Conservation (phyloP, 2,113 vertebrate species). For the Dicaeum eximium region DNA sequence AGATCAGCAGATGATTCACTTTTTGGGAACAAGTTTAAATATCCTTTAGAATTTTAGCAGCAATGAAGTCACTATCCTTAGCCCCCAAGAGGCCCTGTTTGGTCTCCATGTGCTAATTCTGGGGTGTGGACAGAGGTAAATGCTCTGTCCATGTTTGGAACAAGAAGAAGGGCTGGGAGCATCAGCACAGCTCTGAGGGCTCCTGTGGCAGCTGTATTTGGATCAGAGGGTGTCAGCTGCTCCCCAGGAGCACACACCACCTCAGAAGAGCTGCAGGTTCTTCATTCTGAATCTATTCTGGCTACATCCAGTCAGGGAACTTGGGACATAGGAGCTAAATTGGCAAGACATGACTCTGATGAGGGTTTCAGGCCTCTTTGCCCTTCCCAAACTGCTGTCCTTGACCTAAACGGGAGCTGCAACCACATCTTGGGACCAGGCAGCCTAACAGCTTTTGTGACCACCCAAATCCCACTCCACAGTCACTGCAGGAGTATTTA, state of each 20-base stretch:
- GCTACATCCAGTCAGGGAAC: not conserved
- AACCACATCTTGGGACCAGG: not conserved
- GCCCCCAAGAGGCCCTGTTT: not conserved
- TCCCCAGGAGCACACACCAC: not conserved
- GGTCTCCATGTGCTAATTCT: not conserved
- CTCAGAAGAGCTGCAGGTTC: not conserved
- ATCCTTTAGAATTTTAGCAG: not conserved
- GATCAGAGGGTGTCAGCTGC: not conserved
- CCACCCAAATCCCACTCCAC: not conserved
- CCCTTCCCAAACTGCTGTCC: not conserved
- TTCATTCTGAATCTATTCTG: not conserved
- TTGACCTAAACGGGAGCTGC: accelerated
- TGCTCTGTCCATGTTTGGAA: not conserved
- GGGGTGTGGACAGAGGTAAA: not conserved
- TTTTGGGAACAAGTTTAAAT: not conserved
- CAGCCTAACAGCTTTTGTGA: not conserved
- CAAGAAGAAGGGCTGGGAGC: not conserved
- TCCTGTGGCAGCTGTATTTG: not conserved
- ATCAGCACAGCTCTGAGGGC: not conserved
- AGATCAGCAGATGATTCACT: not conserved
- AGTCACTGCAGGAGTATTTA: not conserved
- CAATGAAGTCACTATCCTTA: not conserved
- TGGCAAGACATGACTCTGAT: not conserved
- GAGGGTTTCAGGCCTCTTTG: not conserved
- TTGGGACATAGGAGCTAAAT: not conserved